A percentile compares a stretch with the other conserved stretches of the same genome.
phyloP scores from a whole-genome alignment of 2,113 vertebrate species.

The Phodopus roborovskii region DNA sequence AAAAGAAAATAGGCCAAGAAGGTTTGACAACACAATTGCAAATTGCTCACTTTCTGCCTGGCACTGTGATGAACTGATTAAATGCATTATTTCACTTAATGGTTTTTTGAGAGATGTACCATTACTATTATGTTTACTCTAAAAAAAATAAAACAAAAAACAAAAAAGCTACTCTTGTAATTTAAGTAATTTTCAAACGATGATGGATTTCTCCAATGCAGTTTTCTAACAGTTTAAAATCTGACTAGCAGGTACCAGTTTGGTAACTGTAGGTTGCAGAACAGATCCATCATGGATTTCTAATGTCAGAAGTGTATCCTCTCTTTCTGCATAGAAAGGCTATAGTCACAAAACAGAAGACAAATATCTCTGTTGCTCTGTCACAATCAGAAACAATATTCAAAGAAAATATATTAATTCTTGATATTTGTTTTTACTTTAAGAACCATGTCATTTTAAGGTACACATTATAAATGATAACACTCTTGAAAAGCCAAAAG shows the following conservation, averaged over 20 bases:
- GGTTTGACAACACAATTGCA: neutral
- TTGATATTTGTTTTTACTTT: neutral
- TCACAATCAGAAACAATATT: neutral
- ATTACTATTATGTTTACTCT: neutral
- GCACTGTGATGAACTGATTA: neutral
- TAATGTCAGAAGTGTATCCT: neutral
- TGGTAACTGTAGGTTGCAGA: neutral
- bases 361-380: neutral
- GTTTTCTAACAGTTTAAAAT: slow-evolving; percentile 14
- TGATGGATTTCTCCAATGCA: neutral
- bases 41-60: neutral
- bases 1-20: neutral
- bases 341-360: neutral
- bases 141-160: too few species aligned
- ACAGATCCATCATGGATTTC: neutral
- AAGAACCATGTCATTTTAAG: slow-evolving; percentile 15
- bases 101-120: neutral
- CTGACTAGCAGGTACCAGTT: neutral
- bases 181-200: slow-evolving; percentile 3
- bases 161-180: neutral
- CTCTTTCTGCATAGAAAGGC: neutral
- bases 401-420: neutral
- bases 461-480: slow-evolving; percentile 23
- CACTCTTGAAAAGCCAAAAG: neutral
- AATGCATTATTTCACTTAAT: slow-evolving; percentile 21